Conservation (phyloP, 1,140 invertebrate genomes). For the Sitobion miscanthi region DNA sequence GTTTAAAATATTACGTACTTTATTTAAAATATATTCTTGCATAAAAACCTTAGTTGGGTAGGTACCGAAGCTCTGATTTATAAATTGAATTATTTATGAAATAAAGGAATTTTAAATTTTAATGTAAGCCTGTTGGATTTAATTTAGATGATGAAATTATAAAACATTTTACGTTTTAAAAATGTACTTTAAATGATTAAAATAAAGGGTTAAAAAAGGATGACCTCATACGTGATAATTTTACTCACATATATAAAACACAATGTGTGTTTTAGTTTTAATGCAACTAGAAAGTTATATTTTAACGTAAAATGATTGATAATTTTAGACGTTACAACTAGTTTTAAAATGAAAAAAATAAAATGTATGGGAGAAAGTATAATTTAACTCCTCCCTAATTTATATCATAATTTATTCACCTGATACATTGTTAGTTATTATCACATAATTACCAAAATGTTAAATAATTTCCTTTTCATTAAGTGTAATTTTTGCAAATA, state of each 20-base stretch:
- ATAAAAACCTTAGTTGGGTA: not conserved
- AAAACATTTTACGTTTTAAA: not conserved
- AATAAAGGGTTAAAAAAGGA: not conserved
- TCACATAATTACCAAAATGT: not conserved
- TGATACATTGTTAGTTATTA: not conserved
- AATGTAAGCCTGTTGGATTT: not conserved
- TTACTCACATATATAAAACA: not conserved
- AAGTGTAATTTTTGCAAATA: too few species aligned
- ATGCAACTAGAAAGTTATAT: not conserved
- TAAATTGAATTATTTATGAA: not conserved
- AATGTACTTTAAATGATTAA: not conserved
- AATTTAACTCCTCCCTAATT: not conserved
- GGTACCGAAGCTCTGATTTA: not conserved
- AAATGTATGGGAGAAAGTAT: not conserved
- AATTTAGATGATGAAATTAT: constrained; percentile 5
- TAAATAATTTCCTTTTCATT: too few species aligned
- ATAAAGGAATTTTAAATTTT: not conserved
- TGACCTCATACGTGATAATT: not conserved
- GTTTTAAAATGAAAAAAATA: not conserved
- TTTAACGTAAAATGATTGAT: not conserved
- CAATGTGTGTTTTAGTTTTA: not conserved
- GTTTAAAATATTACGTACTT: not conserved
- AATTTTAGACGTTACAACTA: not conserved
- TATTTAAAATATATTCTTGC: not conserved
- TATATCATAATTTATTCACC: not conserved